Conservation (phyloP, 64 coral and sea anemone genomes). For the Exaiptasia diaphana region DNA sequence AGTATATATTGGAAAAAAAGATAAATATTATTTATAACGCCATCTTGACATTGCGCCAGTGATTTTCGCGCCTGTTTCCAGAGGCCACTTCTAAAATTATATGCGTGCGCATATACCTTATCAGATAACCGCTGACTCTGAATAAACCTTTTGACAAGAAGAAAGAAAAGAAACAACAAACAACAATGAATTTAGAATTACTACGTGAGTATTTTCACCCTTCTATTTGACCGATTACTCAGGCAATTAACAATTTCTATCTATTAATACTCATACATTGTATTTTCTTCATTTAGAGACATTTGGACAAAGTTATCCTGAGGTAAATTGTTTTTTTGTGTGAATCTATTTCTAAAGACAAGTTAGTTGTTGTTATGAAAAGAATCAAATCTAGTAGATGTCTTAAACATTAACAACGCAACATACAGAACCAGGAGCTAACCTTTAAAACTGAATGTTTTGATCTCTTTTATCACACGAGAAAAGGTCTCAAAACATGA, state of each 20-base stretch:
- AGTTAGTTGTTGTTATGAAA: too few species aligned
- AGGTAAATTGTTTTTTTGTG: slow-evolving; percentile 53
- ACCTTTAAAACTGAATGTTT: too few species aligned
- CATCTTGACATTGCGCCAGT: neutral
- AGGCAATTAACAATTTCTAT: too few species aligned
- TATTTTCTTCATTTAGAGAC: slow-evolving; percentile 47
- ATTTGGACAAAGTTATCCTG: slow-evolving; percentile 90
- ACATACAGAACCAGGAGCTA: too few species aligned
- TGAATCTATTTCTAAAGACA: too few species aligned
- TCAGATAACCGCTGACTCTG: neutral
- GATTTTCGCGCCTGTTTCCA: neutral
- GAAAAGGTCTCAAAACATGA: too few species aligned
- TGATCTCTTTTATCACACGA: too few species aligned
- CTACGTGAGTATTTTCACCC: slow-evolving; percentile 56
- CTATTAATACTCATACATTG: too few species aligned
- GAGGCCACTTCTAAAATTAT: neutral
- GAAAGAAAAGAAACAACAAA: neutral
- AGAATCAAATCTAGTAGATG: too few species aligned
- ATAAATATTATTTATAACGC: neutral
- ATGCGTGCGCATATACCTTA: neutral
- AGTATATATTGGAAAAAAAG: too few species aligned
- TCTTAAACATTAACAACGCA: too few species aligned
- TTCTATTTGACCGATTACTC: too few species aligned
- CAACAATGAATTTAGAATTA: slow-evolving; percentile 56
- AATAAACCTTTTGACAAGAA: neutral